phyloP scores from a whole-genome alignment of 2,797 vertebrate genomes.

The Cossypha heuglini region DNA sequence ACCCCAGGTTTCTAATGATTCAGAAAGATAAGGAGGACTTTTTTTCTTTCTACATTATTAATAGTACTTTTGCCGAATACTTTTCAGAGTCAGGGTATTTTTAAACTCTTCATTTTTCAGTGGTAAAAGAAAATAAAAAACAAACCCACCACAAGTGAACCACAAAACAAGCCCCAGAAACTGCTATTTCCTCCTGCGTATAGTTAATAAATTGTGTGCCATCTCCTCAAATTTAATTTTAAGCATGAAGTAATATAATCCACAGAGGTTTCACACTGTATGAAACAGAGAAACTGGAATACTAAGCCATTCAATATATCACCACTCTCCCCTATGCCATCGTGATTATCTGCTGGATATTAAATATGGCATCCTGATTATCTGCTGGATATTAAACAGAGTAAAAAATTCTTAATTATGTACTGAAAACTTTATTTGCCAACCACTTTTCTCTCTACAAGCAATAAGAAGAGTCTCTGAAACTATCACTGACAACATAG shows the following conservation, averaged over 20 bases:
- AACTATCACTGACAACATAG: neutral
- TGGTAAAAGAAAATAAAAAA: neutral
- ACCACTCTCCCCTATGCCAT: neutral
- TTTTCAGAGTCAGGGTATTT: neutral
- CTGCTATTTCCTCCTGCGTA: fast-evolving
- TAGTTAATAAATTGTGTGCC: neutral
- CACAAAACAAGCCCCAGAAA: neutral
- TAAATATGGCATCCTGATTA: neutral
- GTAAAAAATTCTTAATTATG: neutral
- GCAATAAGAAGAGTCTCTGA: neutral
- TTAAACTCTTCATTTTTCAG: neutral
- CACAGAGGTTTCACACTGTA: neutral
- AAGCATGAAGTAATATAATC: neutral
- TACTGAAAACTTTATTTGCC: neutral
- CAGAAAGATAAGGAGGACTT: neutral
- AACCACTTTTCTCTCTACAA: neutral
- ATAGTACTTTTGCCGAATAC: neutral
- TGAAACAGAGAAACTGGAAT: neutral
- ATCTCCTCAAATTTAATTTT: neutral
- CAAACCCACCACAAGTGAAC: neutral
- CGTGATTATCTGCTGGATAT: neutral
- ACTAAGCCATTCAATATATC: neutral
- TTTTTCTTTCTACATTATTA: neutral
- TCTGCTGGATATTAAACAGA: neutral
- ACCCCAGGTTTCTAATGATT: neutral